Evolutionary conservation across 2,888 invertebrate genomes (phyloP), one percentile per base, ranked within the genome.

Genomic region (Anorthoa munda): DNA sequence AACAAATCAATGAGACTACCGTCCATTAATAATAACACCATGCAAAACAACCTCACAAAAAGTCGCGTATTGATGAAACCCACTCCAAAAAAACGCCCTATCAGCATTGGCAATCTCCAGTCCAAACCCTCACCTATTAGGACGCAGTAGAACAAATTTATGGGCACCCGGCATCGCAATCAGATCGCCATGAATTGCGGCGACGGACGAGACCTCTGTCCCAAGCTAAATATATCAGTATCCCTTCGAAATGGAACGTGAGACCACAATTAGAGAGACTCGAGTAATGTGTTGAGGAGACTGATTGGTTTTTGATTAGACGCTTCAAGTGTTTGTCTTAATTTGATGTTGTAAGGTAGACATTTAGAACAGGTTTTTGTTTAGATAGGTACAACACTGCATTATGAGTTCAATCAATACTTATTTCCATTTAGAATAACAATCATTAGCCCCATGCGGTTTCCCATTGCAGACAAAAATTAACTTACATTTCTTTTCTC

Each of bases 181-280:
- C 87, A 82, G 87, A 87, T 87, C 63, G 69, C 82, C 74, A 87
- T 87, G 87, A 87, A 87, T 87, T 81, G 77, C 75, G 75, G 66
- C 66, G 67, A 58, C 77, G 59, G 75, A 78, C 71, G 59, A 66
- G 83, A 86, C 87, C 87, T 85, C 68, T 75, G 80, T 60, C 80
- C 85, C 66, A 17, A 1, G 21, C 68, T 74, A 59, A 69, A 87
- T 87, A 84, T 81, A 84, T 87, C 80, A 85, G 68, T 21, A 63
- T 79, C 83, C 81, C 67, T 77, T 82, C 61, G 48, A 48, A 67
- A 63, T 82, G 70, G 74, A 71, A 73, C 84, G 67, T 70, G 72
- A 50, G 50, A 61, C 79, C 65, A 75, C 67, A 66, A 71, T 68
- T 70, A 68, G 63, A 53, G 50, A 12, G 45, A 26, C 31, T 48